Base-by-base conservation (phyloP, 2,888 invertebrate genomes). In the Catocala sponsa region DNA sequence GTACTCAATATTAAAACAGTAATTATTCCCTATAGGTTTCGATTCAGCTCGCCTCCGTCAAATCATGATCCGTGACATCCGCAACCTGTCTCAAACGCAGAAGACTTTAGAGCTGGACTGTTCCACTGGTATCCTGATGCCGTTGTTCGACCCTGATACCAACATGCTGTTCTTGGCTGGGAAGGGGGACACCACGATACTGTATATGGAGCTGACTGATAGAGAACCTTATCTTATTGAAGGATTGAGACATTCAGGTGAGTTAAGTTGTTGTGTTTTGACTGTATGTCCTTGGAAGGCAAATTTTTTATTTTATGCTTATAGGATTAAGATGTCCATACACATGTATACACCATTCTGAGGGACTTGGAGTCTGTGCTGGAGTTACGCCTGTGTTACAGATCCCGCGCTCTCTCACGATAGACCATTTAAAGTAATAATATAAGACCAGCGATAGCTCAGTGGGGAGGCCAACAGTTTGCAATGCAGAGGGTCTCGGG, bases 101-200 rank as follows among this genome's bases (percentile, higher is more conserved):
- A 97, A 97, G 87, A 97, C 97, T 0, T 82, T 98, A 44, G 97
- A 97, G 78, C 91, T 98, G 69, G 98, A 98, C 88, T 98, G 97
- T 80, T 98, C 98, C 55, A 98, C 98, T 25, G 98, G 98, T 35
- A 97, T 98, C 65, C 94, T 99, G 68, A 98, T 99, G 96, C 99
- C 99, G 0, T 95, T 99, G 6, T 99, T 96, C 87, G 99, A 99
- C 91, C 94, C 97, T 11, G 99, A 99, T 83, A 99, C 99, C 46
- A 97, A 97, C 79, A 98, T 99, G 98, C 95, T 99, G 65, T 99
- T 99, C 95, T 94, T 99, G 62, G 98, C 98, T 59, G 99, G 99
- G 46, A 99, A 99, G 95, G 99, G 98, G 6, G 99, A 99, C 82
- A 98, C 98, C 0, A 98, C 98, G 1, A 97, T 99, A 65, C 95